Evolutionary conservation across 2,888 invertebrate species (phyloP), one percentile per base, ranked within the genome.

Genomic region (Boloria euphrosyne): DNA sequence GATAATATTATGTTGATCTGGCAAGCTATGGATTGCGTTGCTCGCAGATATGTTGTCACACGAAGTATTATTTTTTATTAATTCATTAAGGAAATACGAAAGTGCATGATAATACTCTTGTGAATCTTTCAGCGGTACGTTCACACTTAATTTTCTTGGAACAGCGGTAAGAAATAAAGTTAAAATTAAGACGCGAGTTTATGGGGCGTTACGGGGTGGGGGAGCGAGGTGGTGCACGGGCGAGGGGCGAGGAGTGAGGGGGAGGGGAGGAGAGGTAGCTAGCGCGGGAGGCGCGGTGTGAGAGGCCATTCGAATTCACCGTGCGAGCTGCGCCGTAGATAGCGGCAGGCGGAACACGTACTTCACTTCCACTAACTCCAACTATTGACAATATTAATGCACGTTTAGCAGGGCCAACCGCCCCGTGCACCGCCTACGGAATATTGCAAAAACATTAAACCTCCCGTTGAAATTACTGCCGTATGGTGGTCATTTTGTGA

Each of bases 371-470:
- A 90, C 90, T 90, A 91, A 91, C 90, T 90, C 90, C 87, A 89
- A 91, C 91, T 92, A 92, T 91, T 92, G 91, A 92, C 91, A 91
- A 90, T 90, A 91, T 90, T 90, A 90, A 91, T 90, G 90, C 89
- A 90, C 90, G 90, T 87, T 90, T 90, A 90, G 85, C 86, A 86
- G 85, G 85, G 85, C 88, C 86, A 86, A 89, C 83, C 84, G 84
- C 74, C 79, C 70, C 88, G 86, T 87, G 90, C 82, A 81, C 73
- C 74, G 87, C 85, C 82, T 88, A 81, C 85, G 60, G 73, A 86
- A 85, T 83, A 82, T 77, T 80, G 71, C 76, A 76, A 83, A 85
- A 83, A 80, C 70, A 71, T 73, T 68, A 73, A 69, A 70, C 64
- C 67, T 68, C 65, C 65, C 69, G 63, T 65, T 52, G 52, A 70